Conservation (phyloP, 1,140 invertebrate genomes). For the Aphaenogaster floridana region DNA sequence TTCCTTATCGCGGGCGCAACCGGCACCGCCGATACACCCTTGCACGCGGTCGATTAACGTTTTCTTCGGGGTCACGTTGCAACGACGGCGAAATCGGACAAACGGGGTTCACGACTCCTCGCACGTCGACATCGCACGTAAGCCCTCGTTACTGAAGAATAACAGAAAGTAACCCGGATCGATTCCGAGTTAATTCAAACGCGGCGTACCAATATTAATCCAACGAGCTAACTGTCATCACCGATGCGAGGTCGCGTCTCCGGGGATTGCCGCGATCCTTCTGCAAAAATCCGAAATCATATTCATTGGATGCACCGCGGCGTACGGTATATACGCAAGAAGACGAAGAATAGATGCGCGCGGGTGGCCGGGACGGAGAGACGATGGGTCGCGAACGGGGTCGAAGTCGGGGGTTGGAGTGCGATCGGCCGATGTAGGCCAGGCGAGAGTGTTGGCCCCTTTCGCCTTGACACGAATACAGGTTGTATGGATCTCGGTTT, state of each 20-base stretch:
- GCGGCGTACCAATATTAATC: not conserved
- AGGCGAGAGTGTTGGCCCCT: slow-evolving; percentile 81
- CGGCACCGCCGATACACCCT: not conserved
- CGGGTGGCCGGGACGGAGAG: slow-evolving; percentile 8
- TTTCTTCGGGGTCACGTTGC: slow-evolving; percentile 17
- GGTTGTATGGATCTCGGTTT: slow-evolving; percentile 79
- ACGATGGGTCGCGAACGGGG: slow-evolving; percentile 62
- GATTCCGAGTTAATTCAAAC: not conserved
- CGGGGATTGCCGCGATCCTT: not conserved
- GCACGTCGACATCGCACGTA: not conserved
- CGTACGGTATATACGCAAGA: slow-evolving; percentile 8
- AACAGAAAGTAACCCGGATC: not conserved
- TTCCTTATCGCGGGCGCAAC: slow-evolving; percentile 19
- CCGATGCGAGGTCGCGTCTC: not conserved
- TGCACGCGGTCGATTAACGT: not conserved
- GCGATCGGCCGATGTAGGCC: slow-evolving; percentile 81
- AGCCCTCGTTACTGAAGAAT: not conserved
- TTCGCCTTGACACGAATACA: slow-evolving; percentile 83
- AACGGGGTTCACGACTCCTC: not conserved
- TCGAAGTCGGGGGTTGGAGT: slow-evolving; percentile 60
- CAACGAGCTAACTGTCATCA: not conserved
- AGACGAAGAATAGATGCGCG: slow-evolving; percentile 56
- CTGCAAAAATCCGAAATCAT: slow-evolving; percentile 4
- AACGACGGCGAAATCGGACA: not conserved
- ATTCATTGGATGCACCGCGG: slow-evolving; percentile 37